These are phyloP conservation scores for Aphaenogaster ashmeadi DNA, from an alignment of 1,140 invertebrate species.

Conservation along the genomic window DNA sequence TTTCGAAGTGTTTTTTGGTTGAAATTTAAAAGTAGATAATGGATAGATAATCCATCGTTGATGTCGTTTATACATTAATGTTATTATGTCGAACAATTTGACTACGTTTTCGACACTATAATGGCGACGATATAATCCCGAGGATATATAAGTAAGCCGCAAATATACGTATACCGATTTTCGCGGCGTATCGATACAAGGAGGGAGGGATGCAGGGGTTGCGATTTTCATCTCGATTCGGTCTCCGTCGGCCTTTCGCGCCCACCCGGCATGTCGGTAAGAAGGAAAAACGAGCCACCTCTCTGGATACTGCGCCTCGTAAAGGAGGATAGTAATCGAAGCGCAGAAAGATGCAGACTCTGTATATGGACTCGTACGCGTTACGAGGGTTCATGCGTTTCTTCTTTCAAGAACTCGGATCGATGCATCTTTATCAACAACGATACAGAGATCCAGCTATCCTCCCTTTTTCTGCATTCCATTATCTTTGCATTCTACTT, in stretches of 20 bases:
- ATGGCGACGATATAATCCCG: neutral
- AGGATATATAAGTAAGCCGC: conserved; percentile 4
- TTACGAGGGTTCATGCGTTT: conserved; percentile 64
- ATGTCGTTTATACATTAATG: neutral
- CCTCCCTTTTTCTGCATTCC: neutral
- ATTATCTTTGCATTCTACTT: neutral
- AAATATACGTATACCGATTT: conserved; percentile 43
- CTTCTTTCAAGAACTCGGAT: conserved; percentile 62
- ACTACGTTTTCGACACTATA: neutral
- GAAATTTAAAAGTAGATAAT: conserved; percentile 8
- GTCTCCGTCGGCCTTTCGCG: conserved; percentile 20
- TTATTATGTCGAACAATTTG: neutral
- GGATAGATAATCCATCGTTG: neutral
- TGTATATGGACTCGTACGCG: conserved; percentile 55
- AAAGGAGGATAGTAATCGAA: conserved; percentile 74
- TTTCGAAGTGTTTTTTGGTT: neutral
- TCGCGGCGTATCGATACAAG: conserved; percentile 40
- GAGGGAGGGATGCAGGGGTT: conserved; percentile 25
- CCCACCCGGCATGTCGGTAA: conserved; percentile 47
- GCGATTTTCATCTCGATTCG: conserved; percentile 67
- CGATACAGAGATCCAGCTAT: conserved; percentile 31
- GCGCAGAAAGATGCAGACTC: conserved; percentile 69
- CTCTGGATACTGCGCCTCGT: conserved; percentile 56
- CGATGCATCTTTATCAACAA: conserved; percentile 65
- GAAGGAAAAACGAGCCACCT: conserved; percentile 71